Evolutionary conservation across 1,140 invertebrate genomes (phyloP).

Genomic region (Eciton burchellii): DNA sequence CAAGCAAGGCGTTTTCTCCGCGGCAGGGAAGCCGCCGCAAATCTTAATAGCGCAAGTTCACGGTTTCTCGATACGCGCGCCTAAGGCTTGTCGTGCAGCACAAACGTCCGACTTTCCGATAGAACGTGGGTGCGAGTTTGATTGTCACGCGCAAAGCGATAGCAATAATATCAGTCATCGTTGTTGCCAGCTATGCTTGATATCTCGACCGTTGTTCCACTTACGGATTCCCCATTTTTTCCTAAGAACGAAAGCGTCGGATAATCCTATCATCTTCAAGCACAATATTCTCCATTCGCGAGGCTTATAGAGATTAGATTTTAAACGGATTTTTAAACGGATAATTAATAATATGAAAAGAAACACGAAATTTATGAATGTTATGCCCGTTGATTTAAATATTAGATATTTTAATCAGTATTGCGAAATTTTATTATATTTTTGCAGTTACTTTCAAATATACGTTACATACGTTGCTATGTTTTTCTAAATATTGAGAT

Average conservation of each 20-base stretch:
- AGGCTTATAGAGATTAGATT: no score
- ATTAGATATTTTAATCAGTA: no score
- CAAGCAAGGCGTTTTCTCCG: constrained; percentile 5
- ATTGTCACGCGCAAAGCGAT: background rate
- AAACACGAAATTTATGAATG: no score
- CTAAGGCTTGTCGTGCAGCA: background rate
- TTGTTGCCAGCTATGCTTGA: constrained; percentile 2
- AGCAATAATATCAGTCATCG: background rate
- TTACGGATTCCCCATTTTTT: background rate
- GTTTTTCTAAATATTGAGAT: constrained; percentile 6
- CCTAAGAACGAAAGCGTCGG: background rate
- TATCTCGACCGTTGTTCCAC: background rate
- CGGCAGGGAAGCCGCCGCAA: background rate
- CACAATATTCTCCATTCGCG: no score
- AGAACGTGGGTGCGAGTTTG: background rate
- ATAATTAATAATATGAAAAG: no score
- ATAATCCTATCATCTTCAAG: background rate
- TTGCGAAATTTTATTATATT: no score
- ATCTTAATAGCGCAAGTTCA: constrained; percentile 48
- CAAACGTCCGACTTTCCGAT: constrained; percentile 23
- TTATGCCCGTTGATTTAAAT: no score
- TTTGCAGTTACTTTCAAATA: no score
- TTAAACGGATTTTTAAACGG: no score
- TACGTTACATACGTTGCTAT: background rate
- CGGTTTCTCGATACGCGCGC: constrained; percentile 30